Evolutionary conservation across 2,888 invertebrate genomes (phyloP).

Genomic region (Tetranychus truncatus): DNA sequence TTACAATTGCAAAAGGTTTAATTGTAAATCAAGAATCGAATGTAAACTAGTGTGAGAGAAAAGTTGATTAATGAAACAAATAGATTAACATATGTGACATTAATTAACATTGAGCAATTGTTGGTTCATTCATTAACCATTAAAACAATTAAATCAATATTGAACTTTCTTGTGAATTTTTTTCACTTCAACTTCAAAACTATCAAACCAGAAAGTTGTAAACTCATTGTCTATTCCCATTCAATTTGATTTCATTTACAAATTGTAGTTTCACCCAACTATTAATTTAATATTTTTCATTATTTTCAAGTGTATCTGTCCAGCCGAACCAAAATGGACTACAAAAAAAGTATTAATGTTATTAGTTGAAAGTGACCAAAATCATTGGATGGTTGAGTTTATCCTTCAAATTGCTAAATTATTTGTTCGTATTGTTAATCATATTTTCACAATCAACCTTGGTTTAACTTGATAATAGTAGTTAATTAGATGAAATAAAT

Average conservation of each 20-base stretch:
- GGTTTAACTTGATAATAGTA: background rate
- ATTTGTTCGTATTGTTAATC: background rate
- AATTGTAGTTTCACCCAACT: no score
- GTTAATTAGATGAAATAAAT: background rate
- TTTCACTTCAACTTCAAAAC: background rate
- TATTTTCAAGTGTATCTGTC: no score
- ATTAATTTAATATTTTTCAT: background rate
- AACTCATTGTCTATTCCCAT: background rate
- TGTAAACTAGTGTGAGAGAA: background rate
- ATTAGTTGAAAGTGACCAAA: no score
- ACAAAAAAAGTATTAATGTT: no score
- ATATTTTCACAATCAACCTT: background rate
- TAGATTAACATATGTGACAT: background rate
- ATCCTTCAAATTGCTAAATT: background rate
- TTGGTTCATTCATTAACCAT: background rate
- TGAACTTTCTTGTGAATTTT: background rate
- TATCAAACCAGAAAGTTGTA: background rate
- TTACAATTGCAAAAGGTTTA: no score
- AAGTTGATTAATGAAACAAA: background rate
- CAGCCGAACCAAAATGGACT: no score
- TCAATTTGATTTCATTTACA: background rate
- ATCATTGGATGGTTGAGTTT: no score
- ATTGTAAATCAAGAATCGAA: background rate
- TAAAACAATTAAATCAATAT: background rate
- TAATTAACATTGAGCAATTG: background rate